phyloP scores from a whole-genome alignment of 2,888 invertebrate species.

The Amiota minor region DNA sequence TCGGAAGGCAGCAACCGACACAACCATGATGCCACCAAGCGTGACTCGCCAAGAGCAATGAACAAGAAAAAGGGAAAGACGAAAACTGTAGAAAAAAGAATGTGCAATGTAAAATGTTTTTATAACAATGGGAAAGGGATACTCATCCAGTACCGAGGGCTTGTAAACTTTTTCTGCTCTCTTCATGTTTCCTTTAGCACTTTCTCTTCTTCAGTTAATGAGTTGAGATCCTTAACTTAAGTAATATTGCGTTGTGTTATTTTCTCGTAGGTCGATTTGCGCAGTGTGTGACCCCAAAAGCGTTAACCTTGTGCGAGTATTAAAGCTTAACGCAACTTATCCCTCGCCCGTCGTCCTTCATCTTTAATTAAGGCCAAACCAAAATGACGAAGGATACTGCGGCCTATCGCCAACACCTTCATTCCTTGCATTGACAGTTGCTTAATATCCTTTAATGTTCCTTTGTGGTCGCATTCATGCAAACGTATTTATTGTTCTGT shows the following conservation, averaged over 20 bases:
- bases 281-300: slow-evolving; percentile 14
- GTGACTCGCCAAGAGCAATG: slow-evolving; percentile 8
- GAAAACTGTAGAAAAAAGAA: slow-evolving; percentile 10
- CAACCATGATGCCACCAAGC: slow-evolving; percentile 3
- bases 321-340: background rate
- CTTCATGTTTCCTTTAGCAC: slow-evolving; percentile 2
- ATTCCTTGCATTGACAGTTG: background rate
- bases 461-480: slow-evolving; percentile 5
- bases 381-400: background rate
- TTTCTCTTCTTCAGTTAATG: slow-evolving; percentile 10
- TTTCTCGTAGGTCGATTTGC: background rate
- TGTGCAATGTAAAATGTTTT: slow-evolving; percentile 15
- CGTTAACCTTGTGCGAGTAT: slow-evolving; percentile 3
- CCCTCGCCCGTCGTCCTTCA: background rate
- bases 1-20: background rate
- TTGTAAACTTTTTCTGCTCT: background rate
- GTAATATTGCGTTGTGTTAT: background rate
- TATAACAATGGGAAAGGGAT: background rate
- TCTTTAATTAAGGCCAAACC: background rate
- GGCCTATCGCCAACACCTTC: background rate
- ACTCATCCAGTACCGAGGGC: background rate
- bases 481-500: background rate
- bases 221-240: slow-evolving; percentile 10
- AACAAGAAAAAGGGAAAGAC: background rate
- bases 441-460: background rate